Percentiles rank a stretch among this genome's conserved stretches.
phyloP scores from a whole-genome alignment of 2,113 vertebrate species.

The Porphyrio hochstetteri region DNA sequence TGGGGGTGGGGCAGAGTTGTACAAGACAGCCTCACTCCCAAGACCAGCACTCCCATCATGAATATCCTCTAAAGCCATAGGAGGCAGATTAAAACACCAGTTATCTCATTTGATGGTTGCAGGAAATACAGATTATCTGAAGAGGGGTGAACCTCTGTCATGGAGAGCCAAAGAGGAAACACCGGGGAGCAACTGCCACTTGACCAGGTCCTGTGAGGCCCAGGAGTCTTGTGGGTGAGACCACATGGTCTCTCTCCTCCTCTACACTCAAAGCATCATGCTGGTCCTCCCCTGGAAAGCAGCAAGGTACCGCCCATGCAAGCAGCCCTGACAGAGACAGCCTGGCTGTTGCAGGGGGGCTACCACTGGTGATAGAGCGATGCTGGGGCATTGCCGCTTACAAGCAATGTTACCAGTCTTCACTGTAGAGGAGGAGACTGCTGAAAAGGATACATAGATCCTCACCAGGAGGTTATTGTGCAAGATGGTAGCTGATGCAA shows the following conservation, averaged over 20 bases:
- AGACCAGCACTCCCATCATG: neutral
- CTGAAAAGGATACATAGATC: neutral
- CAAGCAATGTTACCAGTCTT: neutral
- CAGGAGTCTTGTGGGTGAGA: neutral
- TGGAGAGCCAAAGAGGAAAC: neutral
- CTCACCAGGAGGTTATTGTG: neutral
- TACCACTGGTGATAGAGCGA: rapidly evolving
- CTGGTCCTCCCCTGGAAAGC: neutral
- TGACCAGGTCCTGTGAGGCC: neutral
- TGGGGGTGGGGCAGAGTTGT: rapidly evolving
- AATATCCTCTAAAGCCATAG: neutral
- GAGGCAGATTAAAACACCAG: neutral
- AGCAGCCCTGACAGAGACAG: neutral
- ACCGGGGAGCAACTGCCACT: neutral
- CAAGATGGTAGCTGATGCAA: neutral
- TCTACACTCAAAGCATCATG: rapidly evolving
- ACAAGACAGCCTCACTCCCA: neutral
- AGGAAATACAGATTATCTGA: neutral
- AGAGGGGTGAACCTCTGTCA: neutral
- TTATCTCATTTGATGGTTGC: rapidly evolving
- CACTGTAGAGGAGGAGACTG: neutral
- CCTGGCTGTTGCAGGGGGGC: neutral
- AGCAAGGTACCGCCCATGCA: neutral
- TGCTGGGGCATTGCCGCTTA: neutral
- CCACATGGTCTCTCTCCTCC: neutral